Base-by-base conservation (phyloP, 2,113 vertebrate genomes). In the Sceloporus tristichus region DNA sequence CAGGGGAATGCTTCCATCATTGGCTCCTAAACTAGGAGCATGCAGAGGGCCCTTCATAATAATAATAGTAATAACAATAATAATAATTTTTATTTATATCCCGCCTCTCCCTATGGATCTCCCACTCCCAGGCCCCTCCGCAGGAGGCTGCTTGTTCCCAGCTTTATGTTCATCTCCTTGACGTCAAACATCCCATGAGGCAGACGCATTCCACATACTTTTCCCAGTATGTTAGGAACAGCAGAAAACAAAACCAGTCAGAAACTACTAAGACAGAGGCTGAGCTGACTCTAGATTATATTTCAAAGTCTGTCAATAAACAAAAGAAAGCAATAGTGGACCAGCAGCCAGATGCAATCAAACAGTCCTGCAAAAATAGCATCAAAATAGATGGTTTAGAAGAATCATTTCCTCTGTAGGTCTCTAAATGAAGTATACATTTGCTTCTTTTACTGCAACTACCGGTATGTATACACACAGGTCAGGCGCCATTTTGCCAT, bases 161-260 rank as follows among this genome's bases (percentile, higher is more conserved):
- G n/a, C 16, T 23, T 34, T 34, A 25, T 54, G 42, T 21, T 42
- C 76, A 66, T 9, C 40, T n/a, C 21, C 29, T n/a, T 77, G 56
- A 38, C 65, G n/a, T 40, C 34, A 34, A 56, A 16, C 40, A 65
- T 29, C n/a, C 2, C 71, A 21, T 25, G 13, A 25, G 53, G 16
- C 56, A 42, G 3, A 18, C 1, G n/a, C 25, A 81, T 77, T 66
- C 16, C 0, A 5, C 6, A 11, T 65, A 3, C 10, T 59, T 42
- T 65, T 27, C 34, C 54, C 54, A 19, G 71, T 13, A 42, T 81
- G 85, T 48, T 48, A 73, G 25, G 79, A 40, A 74, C 9, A 62
- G 7, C 48, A 59, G 62, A 59, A 62, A 54, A 13, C 0, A 0
- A 16, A 73, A 68, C 13, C 21, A 3, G 29, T 2, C 19, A 53